A percentile compares a stretch with the other conserved stretches of the same genome.
Conservation (phyloP, 2,888 invertebrate genomes). For the Matsumyia berberina region DNA sequence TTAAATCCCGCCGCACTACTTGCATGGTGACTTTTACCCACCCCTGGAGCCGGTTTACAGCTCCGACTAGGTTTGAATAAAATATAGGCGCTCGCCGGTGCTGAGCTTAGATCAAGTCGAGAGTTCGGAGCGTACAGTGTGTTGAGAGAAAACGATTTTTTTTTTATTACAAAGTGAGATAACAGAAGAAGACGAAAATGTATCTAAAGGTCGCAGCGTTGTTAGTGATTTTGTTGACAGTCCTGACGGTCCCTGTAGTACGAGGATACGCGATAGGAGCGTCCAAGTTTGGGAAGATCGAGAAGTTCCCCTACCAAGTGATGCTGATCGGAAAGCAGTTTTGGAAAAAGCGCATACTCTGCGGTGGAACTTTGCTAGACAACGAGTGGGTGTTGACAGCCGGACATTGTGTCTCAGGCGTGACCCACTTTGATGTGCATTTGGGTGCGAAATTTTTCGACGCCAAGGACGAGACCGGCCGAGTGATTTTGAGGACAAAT, state of each 20-base stretch:
- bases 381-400: conserved; percentile 83
- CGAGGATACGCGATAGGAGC: conserved; percentile 81
- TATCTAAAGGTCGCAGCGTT: conserved; percentile 27
- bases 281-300: conserved; percentile 81
- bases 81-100: conserved; percentile 81
- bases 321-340: conserved; percentile 83
- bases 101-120: conserved; percentile 82
- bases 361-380: conserved; percentile 83
- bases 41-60: conserved; percentile 50
- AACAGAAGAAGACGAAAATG: conserved; percentile 26
- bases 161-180: conserved; percentile 7
- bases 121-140: conserved; percentile 78
- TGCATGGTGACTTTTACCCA: conserved; percentile 24
- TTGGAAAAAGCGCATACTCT: conserved; percentile 82
- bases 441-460: conserved; percentile 82
- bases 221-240: conserved; percentile 34
- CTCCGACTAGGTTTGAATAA: conserved; percentile 78
- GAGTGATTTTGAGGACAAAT: conserved; percentile 80
- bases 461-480: conserved; percentile 79
- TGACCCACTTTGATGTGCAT: conserved; percentile 82
- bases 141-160: conserved; percentile 30
- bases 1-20: conserved; percentile 22
- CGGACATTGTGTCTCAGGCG: conserved; percentile 82
- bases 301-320: conserved; percentile 83
- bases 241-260: conserved; percentile 34